Evolutionary conservation across 30 jellyfish, hydroid and myxozoan species (phyloP).

Genomic region (Hydractinia symbiolongicarpus): DNA sequence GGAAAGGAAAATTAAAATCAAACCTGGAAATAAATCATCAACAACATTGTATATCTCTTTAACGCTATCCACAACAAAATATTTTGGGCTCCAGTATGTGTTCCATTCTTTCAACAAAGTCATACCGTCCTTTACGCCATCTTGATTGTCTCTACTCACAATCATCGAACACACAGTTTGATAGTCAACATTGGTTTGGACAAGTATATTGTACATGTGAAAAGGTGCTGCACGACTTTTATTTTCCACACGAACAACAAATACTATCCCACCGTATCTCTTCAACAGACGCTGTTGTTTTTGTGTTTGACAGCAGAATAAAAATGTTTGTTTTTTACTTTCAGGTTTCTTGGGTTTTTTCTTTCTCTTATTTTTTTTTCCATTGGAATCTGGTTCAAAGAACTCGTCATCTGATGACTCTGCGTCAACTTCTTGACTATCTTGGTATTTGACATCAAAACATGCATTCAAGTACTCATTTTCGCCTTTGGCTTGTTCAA

Average conservation of each 20-base stretch:
- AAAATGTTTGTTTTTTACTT: not conserved
- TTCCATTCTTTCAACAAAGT: slow-evolving; percentile 5
- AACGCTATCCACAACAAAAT: slow-evolving; percentile 4
- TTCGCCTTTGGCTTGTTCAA: not conserved
- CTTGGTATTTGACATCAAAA: not conserved
- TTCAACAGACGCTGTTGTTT: slow-evolving; percentile 18
- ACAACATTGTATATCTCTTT: slow-evolving; percentile 2
- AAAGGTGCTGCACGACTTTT: not conserved
- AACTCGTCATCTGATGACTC: slow-evolving; percentile 12
- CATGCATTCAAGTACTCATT: not conserved
- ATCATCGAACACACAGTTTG: slow-evolving; percentile 9
- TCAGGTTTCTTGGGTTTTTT: not conserved
- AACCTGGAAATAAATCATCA: slow-evolving; percentile 5
- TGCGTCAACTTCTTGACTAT: not conserved
- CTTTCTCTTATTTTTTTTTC: not conserved
- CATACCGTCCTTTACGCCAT: slow-evolving; percentile 11
- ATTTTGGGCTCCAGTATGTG: slow-evolving; percentile 18
- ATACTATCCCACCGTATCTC: slow-evolving; percentile 5
- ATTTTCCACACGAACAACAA: not conserved
- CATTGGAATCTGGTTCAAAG: slow-evolving; percentile 1
- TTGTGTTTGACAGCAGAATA: slow-evolving; percentile 10
- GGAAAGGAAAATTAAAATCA: not conserved
- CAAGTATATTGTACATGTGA: slow-evolving; percentile 6
- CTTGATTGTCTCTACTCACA: not conserved
- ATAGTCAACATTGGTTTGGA: slow-evolving; percentile 22